phyloP scores from a whole-genome alignment of 2,888 invertebrate genomes.

The Calliopum simillimum region DNA sequence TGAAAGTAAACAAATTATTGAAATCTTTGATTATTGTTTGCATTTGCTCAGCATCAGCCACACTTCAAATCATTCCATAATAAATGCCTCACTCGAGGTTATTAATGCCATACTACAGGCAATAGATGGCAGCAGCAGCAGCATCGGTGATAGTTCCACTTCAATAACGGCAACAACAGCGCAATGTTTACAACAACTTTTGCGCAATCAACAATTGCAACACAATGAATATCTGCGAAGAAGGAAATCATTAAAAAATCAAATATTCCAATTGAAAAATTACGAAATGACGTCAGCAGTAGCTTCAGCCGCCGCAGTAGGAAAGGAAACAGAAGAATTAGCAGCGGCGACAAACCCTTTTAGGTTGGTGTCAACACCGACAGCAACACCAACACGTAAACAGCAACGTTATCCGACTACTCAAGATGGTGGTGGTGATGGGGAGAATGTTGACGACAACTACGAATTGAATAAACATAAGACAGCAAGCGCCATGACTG shows the following conservation, averaged over 20 bases:
- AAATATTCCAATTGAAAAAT: constrained; percentile 67
- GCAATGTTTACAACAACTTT: constrained; percentile 59
- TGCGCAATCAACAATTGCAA: constrained; percentile 63
- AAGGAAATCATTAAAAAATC: constrained; percentile 68
- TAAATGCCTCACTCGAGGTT: constrained; percentile 86
- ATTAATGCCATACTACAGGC: constrained; percentile 65
- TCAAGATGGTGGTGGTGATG: constrained; percentile 28
- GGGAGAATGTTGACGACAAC: constrained; percentile 30
- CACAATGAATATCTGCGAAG: constrained; percentile 66
- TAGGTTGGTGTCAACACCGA: constrained; percentile 36
- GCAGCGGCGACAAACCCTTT: constrained; percentile 32
- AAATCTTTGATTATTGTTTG: constrained; percentile 84
- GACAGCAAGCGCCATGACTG: constrained; percentile 28
- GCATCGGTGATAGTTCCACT: constrained; percentile 62
- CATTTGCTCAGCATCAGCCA: constrained; percentile 76
- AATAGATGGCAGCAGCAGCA: constrained; percentile 65
- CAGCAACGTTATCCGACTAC: constrained; percentile 2
- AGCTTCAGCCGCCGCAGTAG: constrained; percentile 17
- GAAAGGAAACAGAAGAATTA: constrained; percentile 21
- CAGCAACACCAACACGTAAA: constrained; percentile 28
- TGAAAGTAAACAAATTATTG: constrained; percentile 66
- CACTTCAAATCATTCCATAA: constrained; percentile 85
- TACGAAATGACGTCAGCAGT: constrained; percentile 53
- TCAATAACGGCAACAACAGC: constrained; percentile 43
- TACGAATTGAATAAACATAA: constrained; percentile 50